A percentile compares a stretch with the other conserved stretches of the same genome.
These are phyloP conservation scores for Meta bourneti DNA, from an alignment of 2,888 invertebrate genomes.

Conservation along the genomic window DNA sequence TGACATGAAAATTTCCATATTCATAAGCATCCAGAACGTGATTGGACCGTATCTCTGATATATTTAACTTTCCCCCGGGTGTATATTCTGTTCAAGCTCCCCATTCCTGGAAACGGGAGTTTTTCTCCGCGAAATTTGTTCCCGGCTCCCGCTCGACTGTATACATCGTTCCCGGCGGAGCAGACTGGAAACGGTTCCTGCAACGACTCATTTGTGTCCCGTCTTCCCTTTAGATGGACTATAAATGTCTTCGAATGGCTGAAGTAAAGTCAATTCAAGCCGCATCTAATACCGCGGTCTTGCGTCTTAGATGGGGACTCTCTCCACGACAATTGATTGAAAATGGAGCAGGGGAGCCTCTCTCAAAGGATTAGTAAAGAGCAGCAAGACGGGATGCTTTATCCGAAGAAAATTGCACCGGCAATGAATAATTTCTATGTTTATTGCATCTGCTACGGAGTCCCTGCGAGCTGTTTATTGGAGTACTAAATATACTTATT, in stretches of 20 bases:
- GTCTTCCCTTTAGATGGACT: conserved; percentile 10
- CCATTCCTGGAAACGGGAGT: too few relatives aligned
- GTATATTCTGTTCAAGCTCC: too few relatives aligned
- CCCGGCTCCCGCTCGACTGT: not conserved
- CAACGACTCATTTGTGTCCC: conserved; percentile 57
- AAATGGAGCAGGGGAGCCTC: conserved; percentile 26
- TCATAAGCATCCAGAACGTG: too few relatives aligned
- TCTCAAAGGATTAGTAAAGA: not conserved
- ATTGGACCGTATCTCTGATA: too few relatives aligned
- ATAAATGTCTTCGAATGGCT: conserved; percentile 44
- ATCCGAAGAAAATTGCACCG: not conserved
- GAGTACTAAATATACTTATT: not conserved
- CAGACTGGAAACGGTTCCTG: conserved; percentile 39
- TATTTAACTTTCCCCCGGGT: too few relatives aligned
- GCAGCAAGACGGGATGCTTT: not conserved
- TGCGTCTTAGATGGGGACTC: conserved; percentile 18
- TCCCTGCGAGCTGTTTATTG: not conserved
- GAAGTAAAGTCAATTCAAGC: conserved; percentile 48
- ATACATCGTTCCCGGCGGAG: conserved; percentile 43
- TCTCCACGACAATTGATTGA: conserved; percentile 50
- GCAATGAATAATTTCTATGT: not conserved
- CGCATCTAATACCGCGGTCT: conserved; percentile 38
- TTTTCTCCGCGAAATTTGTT: not conserved
- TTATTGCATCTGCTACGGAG: not conserved
- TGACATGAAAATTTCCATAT: too few relatives aligned